Conservation (phyloP, 2,113 vertebrate genomes). For the Camelus dromedarius region DNA sequence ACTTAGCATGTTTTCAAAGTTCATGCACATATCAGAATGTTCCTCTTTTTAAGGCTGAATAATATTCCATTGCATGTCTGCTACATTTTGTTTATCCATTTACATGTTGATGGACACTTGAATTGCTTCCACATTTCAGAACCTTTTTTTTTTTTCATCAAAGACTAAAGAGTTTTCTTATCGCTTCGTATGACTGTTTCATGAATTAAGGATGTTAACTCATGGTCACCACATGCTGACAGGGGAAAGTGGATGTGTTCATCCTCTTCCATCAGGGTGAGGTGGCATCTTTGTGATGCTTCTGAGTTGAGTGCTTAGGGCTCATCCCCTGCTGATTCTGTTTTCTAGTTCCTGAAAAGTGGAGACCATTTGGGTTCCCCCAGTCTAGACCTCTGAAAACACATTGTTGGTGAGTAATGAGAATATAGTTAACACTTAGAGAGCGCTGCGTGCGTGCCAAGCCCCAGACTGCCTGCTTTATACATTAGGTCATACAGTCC, state of each 20-base stretch:
- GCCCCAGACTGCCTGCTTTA: background rate
- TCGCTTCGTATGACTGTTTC: background rate
- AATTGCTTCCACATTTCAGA: background rate
- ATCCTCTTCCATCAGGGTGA: background rate
- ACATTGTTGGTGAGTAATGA: background rate
- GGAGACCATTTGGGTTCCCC: too few species aligned
- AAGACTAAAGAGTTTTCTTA: background rate
- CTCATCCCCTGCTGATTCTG: background rate
- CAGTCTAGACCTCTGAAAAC: background rate
- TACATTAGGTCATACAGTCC: background rate
- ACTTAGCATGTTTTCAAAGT: background rate
- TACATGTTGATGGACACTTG: background rate
- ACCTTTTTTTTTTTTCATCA: background rate
- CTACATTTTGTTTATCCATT: background rate
- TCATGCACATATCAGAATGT: background rate
- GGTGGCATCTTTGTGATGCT: background rate
- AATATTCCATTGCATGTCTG: background rate
- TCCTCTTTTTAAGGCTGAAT: background rate
- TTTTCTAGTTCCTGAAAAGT: background rate
- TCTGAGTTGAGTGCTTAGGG: background rate
- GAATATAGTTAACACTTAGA: too few species aligned
- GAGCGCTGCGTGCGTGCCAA: accelerated
- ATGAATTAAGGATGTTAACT: background rate
- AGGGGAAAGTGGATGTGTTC: background rate
- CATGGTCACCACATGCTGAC: too few species aligned